Evolutionary conservation across 2,888 invertebrate genomes (phyloP).

Genomic region (Euplagia quadripunctaria): DNA sequence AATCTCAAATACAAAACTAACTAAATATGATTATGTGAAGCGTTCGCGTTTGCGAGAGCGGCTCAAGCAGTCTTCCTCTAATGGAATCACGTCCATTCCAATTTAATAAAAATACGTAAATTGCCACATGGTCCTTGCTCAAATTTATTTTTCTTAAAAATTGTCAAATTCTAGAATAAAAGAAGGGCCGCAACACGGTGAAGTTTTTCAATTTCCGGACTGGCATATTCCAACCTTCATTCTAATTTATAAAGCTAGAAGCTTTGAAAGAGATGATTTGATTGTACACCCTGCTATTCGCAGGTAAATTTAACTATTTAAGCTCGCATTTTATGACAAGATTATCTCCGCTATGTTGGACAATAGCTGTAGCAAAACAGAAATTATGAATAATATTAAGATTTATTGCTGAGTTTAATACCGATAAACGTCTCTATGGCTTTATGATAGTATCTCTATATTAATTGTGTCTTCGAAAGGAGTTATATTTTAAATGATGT

Average conservation of each 20-base stretch:
- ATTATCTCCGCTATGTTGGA: constrained; percentile 72
- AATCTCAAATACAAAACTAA: background rate
- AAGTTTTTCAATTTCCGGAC: constrained; percentile 86
- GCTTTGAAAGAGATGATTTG: constrained; percentile 79
- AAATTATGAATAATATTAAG: constrained; percentile 43
- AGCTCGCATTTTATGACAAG: constrained; percentile 75
- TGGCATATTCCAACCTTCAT: constrained; percentile 75
- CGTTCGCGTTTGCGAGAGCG: background rate
- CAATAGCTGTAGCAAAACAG: constrained; percentile 61
- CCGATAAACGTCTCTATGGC: background rate
- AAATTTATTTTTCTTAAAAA: constrained; percentile 67
- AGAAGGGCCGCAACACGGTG: constrained; percentile 64
- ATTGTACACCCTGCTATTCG: constrained; percentile 79
- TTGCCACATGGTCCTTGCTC: constrained; percentile 46
- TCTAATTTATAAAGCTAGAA: constrained; percentile 80
- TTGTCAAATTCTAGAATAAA: constrained; percentile 79
- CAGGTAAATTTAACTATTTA: constrained; percentile 82
- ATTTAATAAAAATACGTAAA: constrained; percentile 39
- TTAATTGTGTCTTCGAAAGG: background rate
- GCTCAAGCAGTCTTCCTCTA: background rate
- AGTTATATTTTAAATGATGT: background rate
- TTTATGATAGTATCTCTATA: background rate
- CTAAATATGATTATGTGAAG: background rate
- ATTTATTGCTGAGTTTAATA: constrained; percentile 10
- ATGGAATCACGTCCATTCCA: constrained; percentile 25